Percentiles rank a stretch among this genome's conserved stretches.
These are phyloP conservation scores for Microctonus hyperodae DNA, from an alignment of 2,888 invertebrate genomes.

Conservation along the genomic window DNA sequence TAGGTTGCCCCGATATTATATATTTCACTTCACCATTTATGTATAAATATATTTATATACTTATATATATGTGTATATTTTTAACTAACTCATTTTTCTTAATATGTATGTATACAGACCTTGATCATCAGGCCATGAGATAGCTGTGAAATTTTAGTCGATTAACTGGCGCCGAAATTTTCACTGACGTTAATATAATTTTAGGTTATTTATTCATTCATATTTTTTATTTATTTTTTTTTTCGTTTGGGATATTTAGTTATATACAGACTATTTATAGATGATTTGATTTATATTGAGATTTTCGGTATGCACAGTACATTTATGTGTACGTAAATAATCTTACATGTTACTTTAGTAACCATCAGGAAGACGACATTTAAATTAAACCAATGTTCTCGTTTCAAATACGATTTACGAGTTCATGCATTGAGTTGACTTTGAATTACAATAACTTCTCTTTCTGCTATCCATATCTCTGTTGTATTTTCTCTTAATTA, in stretches of 20 bases:
- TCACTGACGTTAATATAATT: constrained; percentile 2
- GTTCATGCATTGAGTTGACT: constrained; percentile 1
- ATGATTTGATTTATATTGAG: background rate
- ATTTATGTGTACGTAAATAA: background rate
- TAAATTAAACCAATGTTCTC: background rate
- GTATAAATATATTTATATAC: background rate
- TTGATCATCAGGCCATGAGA: background rate
- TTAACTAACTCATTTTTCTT: background rate
- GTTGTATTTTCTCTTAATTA: background rate
- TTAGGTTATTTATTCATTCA: background rate
- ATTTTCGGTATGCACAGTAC: background rate
- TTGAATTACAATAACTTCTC: constrained; percentile 5
- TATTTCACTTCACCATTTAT: background rate
- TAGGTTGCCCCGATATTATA: constrained; percentile 13
- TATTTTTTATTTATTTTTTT: background rate
- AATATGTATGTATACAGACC: background rate
- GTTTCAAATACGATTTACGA: background rate
- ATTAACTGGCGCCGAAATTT: background rate
- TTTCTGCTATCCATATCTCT: background rate
- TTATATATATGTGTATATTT: background rate
- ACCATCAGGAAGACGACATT: constrained; percentile 11
- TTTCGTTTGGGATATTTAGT: background rate
- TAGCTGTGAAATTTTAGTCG: background rate
- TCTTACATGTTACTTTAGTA: background rate
- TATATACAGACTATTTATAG: background rate